These are phyloP conservation scores for Columba guinea DNA, from an alignment of 2,797 vertebrate species.

Conservation along the genomic window DNA sequence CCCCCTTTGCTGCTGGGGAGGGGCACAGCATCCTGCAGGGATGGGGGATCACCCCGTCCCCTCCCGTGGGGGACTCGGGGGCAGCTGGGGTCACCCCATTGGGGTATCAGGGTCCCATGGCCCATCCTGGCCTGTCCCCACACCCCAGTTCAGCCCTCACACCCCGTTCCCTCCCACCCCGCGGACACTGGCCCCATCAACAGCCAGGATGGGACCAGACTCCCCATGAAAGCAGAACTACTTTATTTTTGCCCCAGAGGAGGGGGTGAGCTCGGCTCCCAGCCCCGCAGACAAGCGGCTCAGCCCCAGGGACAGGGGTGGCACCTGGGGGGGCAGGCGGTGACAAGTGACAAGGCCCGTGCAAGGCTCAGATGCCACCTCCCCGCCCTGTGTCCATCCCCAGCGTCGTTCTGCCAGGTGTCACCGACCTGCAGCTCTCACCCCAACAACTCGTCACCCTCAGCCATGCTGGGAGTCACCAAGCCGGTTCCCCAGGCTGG, in stretches of 20 bases:
- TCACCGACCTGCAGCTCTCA: background rate
- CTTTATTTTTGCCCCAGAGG: background rate
- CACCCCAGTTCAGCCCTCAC: background rate
- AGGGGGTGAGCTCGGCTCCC: accelerated
- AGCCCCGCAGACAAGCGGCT: accelerated
- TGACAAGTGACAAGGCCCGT: no score
- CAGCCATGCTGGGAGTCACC: background rate
- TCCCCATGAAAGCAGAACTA: background rate
- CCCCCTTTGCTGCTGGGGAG: background rate
- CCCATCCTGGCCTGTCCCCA: no score
- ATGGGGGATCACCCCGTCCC: background rate
- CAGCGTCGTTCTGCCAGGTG: no score
- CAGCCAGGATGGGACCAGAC: background rate
- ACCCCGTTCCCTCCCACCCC: background rate
- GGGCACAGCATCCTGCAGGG: background rate
- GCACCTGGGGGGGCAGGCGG: no score
- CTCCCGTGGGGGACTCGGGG: no score
- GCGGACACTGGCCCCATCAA: accelerated
- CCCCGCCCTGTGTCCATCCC: background rate
- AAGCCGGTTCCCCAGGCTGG: background rate
- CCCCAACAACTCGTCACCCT: background rate
- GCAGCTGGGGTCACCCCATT: background rate
- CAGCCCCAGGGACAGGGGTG: background rate
- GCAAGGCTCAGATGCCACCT: background rate
- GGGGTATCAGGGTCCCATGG: no score